A percentile compares a stretch with the other conserved stretches of the same genome.
These are phyloP conservation scores for Pangasius djambal DNA, from an alignment of 2,797 vertebrate genomes.

Conservation along the genomic window DNA sequence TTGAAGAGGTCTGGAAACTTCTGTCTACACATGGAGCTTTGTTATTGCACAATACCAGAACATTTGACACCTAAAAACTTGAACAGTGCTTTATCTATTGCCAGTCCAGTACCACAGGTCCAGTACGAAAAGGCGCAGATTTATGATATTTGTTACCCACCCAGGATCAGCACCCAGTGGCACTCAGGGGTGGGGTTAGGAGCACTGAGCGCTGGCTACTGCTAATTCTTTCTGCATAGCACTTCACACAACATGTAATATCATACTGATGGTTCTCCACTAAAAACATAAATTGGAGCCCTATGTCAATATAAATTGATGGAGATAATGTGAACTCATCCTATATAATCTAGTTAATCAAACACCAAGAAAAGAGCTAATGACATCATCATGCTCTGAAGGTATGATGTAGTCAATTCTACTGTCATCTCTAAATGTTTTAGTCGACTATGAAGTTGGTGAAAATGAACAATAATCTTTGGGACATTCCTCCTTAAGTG, in stretches of 20 bases:
- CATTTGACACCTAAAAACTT: background rate
- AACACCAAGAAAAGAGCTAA: background rate
- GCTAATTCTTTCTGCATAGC: background rate
- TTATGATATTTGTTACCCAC: background rate
- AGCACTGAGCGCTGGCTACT: background rate
- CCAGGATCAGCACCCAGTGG: background rate
- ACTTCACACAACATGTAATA: background rate
- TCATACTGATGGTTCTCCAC: background rate
- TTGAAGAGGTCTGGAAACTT: background rate
- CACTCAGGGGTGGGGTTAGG: background rate
- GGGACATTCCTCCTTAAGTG: conserved; percentile 48
- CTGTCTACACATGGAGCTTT: background rate
- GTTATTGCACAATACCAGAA: background rate
- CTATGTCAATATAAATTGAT: background rate
- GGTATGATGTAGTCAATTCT: background rate
- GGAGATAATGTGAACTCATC: background rate
- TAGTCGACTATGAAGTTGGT: background rate
- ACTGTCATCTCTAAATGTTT: background rate
- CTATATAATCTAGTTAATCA: background rate
- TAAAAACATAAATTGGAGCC: background rate
- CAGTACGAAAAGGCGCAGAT: background rate
- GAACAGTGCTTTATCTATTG: background rate
- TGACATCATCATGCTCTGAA: background rate
- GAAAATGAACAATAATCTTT: background rate
- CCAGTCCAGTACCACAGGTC: background rate